Evolutionary conservation across 2,113 vertebrate genomes (phyloP).

Genomic region (Psittacula cyanocephala): DNA sequence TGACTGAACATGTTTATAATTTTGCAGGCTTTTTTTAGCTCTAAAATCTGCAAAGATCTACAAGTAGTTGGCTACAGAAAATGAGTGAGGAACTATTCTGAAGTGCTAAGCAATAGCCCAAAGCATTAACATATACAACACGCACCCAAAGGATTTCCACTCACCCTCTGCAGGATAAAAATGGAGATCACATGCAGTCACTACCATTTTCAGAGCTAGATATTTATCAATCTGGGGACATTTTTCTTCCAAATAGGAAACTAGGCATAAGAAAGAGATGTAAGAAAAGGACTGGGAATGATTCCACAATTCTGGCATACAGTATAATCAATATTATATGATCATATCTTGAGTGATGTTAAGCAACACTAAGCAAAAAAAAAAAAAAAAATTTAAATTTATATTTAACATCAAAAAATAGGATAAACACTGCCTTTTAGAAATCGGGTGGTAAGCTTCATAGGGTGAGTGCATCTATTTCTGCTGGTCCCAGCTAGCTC

Average conservation of each 20-base stretch:
- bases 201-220: neutral
- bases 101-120: neutral
- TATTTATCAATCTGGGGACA: neutral
- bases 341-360: neutral
- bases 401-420: neutral
- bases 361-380: neutral
- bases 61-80: conserved; percentile 34
- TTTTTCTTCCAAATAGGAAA: neutral
- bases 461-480: neutral
- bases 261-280: neutral
- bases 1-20: conserved; percentile 48
- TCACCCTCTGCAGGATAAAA: neutral
- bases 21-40: conserved; percentile 45
- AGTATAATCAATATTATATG: neutral
- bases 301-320: neutral
- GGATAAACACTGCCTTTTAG: neutral
- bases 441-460: neutral
- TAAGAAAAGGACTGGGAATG: neutral
- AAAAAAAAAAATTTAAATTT: too few species aligned
- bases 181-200: neutral
- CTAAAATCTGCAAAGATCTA: conserved; percentile 44
- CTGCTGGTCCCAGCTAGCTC: neutral
- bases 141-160: neutral
- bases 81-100: neutral
- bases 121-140: neutral